A percentile compares a stretch with the other conserved stretches of the same genome.
These are phyloP conservation scores for Seira sanloemensis DNA, from an alignment of 2,888 invertebrate genomes.

Conservation along the genomic window DNA sequence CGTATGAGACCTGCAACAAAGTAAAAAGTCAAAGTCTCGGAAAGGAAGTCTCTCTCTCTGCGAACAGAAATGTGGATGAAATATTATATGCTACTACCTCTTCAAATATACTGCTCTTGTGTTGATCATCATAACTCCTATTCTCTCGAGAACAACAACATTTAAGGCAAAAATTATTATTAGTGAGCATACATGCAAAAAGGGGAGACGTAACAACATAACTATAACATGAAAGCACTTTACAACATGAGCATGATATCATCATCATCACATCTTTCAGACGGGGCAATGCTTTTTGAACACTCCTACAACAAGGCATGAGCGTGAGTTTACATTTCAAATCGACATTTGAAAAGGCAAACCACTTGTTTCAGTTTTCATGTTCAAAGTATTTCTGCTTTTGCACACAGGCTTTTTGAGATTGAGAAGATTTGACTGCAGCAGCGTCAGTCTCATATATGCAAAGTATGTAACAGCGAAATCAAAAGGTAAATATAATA, in stretches of 20 bases:
- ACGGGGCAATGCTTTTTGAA: neutral
- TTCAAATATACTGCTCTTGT: slow-evolving; percentile 18
- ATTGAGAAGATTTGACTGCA: neutral
- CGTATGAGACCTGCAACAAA: slow-evolving; percentile 20
- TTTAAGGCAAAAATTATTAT: neutral
- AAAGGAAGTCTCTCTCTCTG: neutral
- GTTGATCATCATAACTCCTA: slow-evolving; percentile 38
- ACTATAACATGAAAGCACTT: neutral
- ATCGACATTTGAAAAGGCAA: neutral
- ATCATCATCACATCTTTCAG: neutral
- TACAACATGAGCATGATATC: neutral
- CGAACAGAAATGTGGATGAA: too few relatives aligned
- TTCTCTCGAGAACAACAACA: neutral
- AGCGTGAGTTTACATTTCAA: neutral
- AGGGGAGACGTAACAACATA: neutral
- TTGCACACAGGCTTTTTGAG: neutral
- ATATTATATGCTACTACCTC: slow-evolving; percentile 20
- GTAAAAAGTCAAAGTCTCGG: slow-evolving; percentile 24
- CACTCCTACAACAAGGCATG: neutral
- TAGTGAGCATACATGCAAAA: neutral
- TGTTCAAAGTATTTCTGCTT: neutral
- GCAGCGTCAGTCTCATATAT: neutral
- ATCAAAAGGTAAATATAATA: neutral
- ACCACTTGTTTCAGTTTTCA: neutral
- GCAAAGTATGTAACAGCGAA: neutral